Conservation (phyloP, 2,113 vertebrate genomes). For the Nyctibius bracteatus region DNA sequence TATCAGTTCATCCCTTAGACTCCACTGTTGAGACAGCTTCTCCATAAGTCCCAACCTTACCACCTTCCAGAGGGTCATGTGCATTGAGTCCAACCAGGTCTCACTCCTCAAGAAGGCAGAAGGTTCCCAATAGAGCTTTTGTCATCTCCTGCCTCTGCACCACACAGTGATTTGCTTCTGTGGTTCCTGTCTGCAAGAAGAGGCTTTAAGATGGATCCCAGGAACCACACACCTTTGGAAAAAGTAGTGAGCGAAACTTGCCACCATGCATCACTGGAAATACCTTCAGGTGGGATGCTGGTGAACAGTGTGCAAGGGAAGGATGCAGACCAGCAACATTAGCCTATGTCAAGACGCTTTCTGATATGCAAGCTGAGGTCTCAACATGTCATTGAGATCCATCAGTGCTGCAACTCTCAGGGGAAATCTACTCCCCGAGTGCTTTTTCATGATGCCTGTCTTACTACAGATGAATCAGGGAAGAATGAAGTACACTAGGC, state of each 20-base stretch:
- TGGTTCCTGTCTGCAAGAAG: not conserved
- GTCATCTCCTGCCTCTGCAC: not conserved
- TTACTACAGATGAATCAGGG: not conserved
- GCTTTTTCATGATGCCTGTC: not conserved
- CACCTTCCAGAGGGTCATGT: not conserved
- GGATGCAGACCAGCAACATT: not conserved
- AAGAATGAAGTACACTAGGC: not conserved
- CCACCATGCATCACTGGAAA: not conserved
- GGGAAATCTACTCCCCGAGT: not conserved
- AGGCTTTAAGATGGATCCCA: not conserved
- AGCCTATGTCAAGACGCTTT: not conserved
- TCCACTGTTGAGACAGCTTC: not conserved
- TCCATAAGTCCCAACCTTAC: not conserved
- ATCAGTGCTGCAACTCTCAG: not conserved
- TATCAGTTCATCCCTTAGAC: not conserved
- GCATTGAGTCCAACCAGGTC: not conserved
- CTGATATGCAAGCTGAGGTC: not conserved
- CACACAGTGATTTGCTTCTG: not conserved
- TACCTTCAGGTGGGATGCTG: not conserved
- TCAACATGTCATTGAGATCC: not conserved
- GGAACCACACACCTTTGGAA: not conserved
- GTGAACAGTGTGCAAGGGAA: not conserved
- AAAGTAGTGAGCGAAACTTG: not conserved
- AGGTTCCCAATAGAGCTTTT: not conserved
- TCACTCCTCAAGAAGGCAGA: not conserved